Conservation (phyloP, 2,113 vertebrate species). For the Indicator maculatus region DNA sequence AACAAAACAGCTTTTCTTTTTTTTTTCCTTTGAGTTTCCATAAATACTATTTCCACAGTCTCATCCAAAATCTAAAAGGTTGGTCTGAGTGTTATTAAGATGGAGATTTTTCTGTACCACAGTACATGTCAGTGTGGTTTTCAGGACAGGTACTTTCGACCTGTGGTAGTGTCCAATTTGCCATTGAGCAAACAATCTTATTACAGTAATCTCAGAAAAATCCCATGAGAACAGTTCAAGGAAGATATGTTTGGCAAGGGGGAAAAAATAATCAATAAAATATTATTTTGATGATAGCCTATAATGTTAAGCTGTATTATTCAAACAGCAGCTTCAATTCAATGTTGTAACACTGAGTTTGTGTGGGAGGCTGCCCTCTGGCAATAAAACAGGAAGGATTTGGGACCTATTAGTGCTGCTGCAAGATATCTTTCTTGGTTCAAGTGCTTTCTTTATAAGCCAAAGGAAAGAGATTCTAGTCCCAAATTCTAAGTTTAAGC, state of each 20-base stretch:
- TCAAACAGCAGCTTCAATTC: slow-evolving; percentile 11
- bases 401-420: background rate
- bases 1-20: background rate
- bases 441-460: background rate
- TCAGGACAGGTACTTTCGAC: background rate
- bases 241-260: fast-evolving
- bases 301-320: background rate
- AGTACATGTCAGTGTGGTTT: background rate
- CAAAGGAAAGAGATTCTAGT: background rate
- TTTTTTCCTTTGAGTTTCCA: background rate
- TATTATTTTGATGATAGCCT: background rate
- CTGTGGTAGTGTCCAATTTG: background rate
- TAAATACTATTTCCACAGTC: background rate
- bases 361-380: slow-evolving; percentile 1
- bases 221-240: background rate
- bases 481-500: background rate
- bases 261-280: background rate
- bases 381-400: background rate
- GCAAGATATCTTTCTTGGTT: background rate
- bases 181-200: background rate
- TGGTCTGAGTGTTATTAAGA: background rate
- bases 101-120: background rate
- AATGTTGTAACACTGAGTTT: background rate
- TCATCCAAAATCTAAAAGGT: background rate
- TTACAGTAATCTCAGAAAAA: background rate